Conservation (phyloP, 2,113 vertebrate species). For the Gopherus flavomarginatus region DNA sequence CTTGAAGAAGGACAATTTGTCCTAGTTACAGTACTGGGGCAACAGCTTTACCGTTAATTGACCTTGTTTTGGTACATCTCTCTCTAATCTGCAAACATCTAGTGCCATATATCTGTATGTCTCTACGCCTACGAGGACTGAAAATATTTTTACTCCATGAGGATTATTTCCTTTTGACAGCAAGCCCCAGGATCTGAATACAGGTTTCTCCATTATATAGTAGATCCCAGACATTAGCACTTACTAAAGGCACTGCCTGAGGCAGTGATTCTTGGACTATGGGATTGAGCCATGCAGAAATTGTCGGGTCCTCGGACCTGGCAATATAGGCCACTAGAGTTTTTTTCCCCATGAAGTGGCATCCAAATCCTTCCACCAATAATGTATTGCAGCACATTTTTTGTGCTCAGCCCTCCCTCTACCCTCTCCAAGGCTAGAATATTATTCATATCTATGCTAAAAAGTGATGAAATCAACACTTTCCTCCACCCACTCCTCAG, state of each 20-base stretch:
- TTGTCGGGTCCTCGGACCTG: background rate
- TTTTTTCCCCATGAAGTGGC: background rate
- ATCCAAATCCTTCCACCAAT: background rate
- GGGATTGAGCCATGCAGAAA: background rate
- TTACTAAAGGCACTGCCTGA: background rate
- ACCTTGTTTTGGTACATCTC: background rate
- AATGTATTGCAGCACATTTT: background rate
- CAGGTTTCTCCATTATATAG: background rate
- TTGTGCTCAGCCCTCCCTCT: background rate
- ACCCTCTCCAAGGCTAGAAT: background rate
- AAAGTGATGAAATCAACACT: background rate
- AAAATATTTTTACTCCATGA: background rate
- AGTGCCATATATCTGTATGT: background rate
- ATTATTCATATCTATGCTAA: background rate
- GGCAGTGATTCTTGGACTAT: background rate
- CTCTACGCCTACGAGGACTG: background rate
- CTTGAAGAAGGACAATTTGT: background rate
- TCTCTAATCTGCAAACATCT: background rate
- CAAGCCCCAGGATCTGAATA: background rate
- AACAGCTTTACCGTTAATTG: background rate
- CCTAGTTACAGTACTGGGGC: accelerated
- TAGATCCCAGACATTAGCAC: background rate
- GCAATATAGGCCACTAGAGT: background rate
- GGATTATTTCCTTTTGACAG: background rate
- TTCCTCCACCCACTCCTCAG: background rate